Conservation (phyloP, 2,888 invertebrate genomes). For the Polia nebulosa region DNA sequence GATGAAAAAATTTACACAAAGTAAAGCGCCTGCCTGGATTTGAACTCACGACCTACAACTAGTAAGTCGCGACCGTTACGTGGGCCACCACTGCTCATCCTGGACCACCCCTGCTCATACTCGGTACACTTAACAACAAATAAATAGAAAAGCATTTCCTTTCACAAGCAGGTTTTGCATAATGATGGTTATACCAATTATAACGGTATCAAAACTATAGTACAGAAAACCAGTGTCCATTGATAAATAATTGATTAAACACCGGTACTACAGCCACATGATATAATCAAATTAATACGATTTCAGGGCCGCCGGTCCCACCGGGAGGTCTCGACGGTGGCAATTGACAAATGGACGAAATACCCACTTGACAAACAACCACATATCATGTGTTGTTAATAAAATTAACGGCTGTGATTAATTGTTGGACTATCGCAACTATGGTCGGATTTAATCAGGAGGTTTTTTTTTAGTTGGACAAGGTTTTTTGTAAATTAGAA, state of each 20-base stretch:
- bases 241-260: constrained; percentile 48
- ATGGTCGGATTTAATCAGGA: constrained; percentile 65
- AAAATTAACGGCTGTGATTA: constrained; percentile 84
- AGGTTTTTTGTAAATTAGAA: background rate
- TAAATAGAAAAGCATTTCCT: too few relatives aligned
- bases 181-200: background rate
- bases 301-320: constrained; percentile 58
- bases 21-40: too few relatives aligned
- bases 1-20: too few relatives aligned
- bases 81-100: too few relatives aligned
- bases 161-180: background rate
- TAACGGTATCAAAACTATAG: constrained; percentile 1
- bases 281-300: constrained; percentile 70
- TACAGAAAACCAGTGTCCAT: constrained; percentile 3
- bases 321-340: constrained; percentile 63
- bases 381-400: constrained; percentile 76
- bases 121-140: too few relatives aligned
- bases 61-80: too few relatives aligned
- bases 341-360: constrained; percentile 78
- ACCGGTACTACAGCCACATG: constrained; percentile 54
- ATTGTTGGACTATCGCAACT: constrained; percentile 70
- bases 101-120: too few relatives aligned
- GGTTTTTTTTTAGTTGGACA: constrained; percentile 6
- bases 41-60: too few relatives aligned
- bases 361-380: constrained; percentile 75